A percentile compares a stretch with the other conserved stretches of the same genome.
Conservation (phyloP, 2,797 vertebrate genomes). For the Coreius guichenoti region DNA sequence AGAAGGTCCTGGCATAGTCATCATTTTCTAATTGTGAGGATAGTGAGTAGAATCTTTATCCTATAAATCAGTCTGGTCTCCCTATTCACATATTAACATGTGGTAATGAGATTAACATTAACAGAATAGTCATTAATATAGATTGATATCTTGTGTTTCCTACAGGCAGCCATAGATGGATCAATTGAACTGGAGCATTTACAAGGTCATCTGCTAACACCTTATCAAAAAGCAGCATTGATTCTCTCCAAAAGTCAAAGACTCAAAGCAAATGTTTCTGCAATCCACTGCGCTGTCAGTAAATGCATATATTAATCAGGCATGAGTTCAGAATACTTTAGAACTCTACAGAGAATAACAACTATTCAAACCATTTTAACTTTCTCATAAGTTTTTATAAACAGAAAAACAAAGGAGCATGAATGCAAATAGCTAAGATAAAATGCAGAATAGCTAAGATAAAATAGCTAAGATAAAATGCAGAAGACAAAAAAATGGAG, state of each 20-base stretch:
- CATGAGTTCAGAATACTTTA: neutral
- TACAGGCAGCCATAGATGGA: conserved; percentile 8
- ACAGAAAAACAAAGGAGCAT: neutral
- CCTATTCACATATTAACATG: neutral
- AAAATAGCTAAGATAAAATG: neutral
- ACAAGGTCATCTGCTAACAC: conserved; percentile 17
- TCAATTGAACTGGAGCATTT: conserved; percentile 9
- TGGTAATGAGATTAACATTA: neutral
- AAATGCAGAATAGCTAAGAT: neutral
- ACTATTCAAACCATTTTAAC: neutral
- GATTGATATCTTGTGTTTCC: neutral
- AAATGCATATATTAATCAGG: neutral
- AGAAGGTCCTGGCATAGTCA: neutral
- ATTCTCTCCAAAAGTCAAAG: conserved; percentile 29
- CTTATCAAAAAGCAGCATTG: conserved; percentile 25
- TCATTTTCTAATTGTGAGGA: neutral
- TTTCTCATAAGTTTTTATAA: neutral
- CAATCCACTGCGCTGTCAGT: neutral
- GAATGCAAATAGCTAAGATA: neutral
- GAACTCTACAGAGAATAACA: neutral
- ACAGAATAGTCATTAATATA: neutral
- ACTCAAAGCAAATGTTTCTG: conserved; percentile 17
- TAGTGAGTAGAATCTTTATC: neutral
- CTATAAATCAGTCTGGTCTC: neutral
- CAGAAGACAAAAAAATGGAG: neutral